Evolutionary conservation across 2,888 invertebrate genomes (phyloP).

Genomic region (Neuroscelio doddi): DNA sequence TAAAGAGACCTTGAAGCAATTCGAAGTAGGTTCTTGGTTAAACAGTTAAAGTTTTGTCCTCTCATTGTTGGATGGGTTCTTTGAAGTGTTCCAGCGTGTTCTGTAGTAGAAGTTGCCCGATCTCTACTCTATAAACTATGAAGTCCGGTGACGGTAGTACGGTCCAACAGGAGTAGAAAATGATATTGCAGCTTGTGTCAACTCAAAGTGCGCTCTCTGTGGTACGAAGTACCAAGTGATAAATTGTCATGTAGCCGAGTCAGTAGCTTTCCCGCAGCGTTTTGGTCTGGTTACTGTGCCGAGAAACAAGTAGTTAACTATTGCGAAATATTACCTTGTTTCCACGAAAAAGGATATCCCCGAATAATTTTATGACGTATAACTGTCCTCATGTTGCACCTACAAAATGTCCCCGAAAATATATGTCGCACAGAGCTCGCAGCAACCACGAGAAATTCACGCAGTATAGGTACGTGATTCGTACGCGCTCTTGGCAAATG

Average conservation of each 20-base stretch:
- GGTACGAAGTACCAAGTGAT: conserved; percentile 61
- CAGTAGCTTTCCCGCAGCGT: conserved; percentile 53
- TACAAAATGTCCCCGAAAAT: conserved; percentile 24
- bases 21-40: conserved; percentile 8
- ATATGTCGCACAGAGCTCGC: conserved; percentile 11
- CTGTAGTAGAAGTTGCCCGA: conserved; percentile 20
- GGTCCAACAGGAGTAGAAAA: conserved; percentile 36
- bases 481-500: conserved; percentile 17
- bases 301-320: conserved; percentile 35
- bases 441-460: conserved; percentile 19
- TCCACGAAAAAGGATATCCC: conserved; percentile 55
- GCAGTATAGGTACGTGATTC: conserved; percentile 27
- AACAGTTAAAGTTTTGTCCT: conserved; percentile 9
- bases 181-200: conserved; percentile 40
- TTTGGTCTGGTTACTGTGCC: conserved; percentile 53
- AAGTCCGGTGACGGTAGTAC: conserved; percentile 18
- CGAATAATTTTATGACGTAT: conserved; percentile 62
- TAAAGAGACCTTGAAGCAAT: neutral
- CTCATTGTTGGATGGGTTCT: neutral
- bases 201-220: conserved; percentile 18
- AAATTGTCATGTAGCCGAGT: conserved; percentile 54
- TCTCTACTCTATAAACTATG: conserved; percentile 10
- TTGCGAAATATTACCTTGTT: conserved; percentile 63
- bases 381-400: conserved; percentile 45
- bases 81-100: neutral